Evolutionary conservation across 2,113 vertebrate genomes (phyloP).

Genomic region (Nycticebus coucang): DNA sequence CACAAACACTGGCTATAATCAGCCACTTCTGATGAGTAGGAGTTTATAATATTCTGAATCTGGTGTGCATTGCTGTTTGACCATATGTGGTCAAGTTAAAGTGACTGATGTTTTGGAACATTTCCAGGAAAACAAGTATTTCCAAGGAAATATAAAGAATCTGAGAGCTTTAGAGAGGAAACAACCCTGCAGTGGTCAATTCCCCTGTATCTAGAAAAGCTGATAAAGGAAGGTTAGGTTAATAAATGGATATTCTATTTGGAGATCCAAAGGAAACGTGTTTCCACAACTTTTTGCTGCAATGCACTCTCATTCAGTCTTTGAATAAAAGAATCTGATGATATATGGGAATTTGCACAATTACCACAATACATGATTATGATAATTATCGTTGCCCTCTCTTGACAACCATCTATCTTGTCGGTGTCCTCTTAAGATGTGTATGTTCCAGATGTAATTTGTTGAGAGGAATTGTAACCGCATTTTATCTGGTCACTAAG

Average conservation of each 20-base stretch:
- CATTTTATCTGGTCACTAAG: background rate
- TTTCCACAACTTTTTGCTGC: background rate
- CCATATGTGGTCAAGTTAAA: conserved; percentile 24
- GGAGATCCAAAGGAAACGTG: background rate
- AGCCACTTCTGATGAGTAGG: conserved; percentile 51
- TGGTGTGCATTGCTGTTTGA: conserved; percentile 29
- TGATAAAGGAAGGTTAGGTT: background rate
- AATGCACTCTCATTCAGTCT: background rate
- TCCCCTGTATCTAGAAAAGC: background rate
- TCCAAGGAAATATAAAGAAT: background rate
- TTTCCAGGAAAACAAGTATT: conserved; percentile 39
- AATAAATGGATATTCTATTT: background rate
- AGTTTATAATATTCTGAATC: conserved; percentile 71
- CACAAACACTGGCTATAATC: conserved; percentile 72
- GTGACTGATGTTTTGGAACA: conserved; percentile 35
- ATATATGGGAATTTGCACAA: background rate
- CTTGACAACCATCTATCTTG: background rate
- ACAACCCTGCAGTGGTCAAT: background rate
- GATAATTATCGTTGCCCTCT: background rate
- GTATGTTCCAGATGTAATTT: background rate
- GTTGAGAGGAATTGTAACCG: background rate
- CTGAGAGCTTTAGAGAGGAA: background rate
- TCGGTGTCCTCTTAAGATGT: background rate
- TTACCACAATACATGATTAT: background rate
- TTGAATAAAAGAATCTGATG: background rate